Conservation (phyloP, 2,113 vertebrate genomes). For the Caranx ignobilis region DNA sequence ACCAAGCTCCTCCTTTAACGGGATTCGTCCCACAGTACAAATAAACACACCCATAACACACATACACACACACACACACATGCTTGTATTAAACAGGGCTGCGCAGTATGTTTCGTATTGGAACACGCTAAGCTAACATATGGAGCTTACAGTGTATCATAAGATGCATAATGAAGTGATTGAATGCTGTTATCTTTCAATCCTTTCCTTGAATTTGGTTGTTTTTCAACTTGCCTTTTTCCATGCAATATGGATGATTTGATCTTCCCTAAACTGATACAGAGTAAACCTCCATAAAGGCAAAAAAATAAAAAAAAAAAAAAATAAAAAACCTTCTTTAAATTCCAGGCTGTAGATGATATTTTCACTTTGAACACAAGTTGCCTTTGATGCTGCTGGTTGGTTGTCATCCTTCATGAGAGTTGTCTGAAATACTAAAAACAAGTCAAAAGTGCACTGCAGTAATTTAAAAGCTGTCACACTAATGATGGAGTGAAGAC, state of each 20-base stretch:
- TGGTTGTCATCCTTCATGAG: conserved; percentile 48
- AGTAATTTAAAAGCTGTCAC: conserved; percentile 41
- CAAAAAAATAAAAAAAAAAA: neutral
- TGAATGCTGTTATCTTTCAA: conserved; percentile 12
- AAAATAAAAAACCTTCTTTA: conserved; percentile 23
- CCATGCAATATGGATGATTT: conserved; percentile 26
- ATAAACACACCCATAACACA: conserved; percentile 47
- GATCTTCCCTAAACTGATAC: conserved; percentile 27
- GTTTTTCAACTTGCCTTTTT: conserved; percentile 19
- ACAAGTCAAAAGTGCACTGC: conserved; percentile 42
- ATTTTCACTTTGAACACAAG: conserved; percentile 56
- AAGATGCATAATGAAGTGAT: conserved; percentile 29
- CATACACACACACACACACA: conserved; percentile 2
- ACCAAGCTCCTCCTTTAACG: conserved; percentile 64
- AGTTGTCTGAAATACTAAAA: conserved; percentile 45
- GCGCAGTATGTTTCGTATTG: neutral
- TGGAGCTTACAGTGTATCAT: conserved; percentile 23
- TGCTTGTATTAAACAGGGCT: conserved; percentile 11
- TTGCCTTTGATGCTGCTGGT: conserved; percentile 61
- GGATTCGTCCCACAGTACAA: conserved; percentile 61
- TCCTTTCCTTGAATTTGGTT: conserved; percentile 1
- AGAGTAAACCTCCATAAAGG: conserved; percentile 33
- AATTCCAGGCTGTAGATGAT: conserved; percentile 49
- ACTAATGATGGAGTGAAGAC: conserved; percentile 30
- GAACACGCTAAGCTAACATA: neutral